Conservation (phyloP, 2,113 vertebrate species). For the Calyptommatus sinebrachiatus region DNA sequence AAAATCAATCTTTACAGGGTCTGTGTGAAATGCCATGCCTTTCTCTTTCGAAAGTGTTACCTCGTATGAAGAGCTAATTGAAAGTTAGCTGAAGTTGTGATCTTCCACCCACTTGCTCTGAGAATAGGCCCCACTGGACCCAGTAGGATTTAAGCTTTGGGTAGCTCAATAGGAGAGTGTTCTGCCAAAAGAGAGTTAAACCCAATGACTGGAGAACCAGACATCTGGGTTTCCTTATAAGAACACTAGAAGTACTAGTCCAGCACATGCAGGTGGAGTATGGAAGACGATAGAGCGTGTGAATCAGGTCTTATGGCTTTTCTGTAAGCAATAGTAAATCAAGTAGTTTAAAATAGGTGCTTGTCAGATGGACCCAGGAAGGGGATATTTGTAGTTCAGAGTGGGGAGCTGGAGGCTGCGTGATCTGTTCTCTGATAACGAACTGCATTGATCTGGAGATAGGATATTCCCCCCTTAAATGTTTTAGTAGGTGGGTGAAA, state of each 20-base stretch:
- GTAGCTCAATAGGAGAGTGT: not conserved
- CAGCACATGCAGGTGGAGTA: not conserved
- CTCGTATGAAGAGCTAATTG: not conserved
- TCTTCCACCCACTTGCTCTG: not conserved
- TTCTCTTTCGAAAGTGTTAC: not conserved
- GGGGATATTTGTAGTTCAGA: not conserved
- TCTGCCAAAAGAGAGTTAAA: not conserved
- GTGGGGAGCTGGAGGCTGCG: not conserved
- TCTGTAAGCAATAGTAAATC: not conserved
- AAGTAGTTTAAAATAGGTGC: rapidly evolving
- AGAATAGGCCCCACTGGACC: not conserved
- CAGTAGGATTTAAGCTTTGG: not conserved
- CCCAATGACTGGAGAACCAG: not conserved
- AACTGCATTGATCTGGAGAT: not conserved
- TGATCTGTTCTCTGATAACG: conserved; percentile 2
- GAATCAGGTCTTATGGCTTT: not conserved
- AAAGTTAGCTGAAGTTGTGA: not conserved
- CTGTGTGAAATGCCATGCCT: not conserved
- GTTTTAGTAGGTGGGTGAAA: not conserved
- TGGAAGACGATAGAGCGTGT: not conserved
- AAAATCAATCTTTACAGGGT: not conserved
- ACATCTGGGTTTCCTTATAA: not conserved
- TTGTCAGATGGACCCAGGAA: not conserved
- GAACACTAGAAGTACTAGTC: not conserved
- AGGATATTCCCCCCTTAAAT: not conserved